Evolutionary conservation across 2,888 invertebrate genomes (phyloP), one percentile per base, ranked within the genome.

Genomic region (Caenorhabditis angaria): DNA sequence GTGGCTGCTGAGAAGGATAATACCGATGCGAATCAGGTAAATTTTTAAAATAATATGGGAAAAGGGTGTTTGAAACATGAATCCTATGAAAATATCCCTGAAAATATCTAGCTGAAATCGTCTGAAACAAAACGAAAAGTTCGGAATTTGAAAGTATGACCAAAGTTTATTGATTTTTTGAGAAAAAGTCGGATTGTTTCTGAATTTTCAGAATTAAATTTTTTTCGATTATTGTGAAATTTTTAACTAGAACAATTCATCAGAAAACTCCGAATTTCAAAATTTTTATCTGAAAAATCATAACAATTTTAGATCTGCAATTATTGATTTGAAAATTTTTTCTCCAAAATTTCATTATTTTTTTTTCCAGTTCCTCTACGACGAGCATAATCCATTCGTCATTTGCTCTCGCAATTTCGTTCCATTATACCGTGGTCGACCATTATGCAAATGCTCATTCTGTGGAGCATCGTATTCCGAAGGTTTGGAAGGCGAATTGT

Each of bases 301-400:
- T n/a, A n/a, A n/a, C n/a, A n/a, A n/a, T n/a, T n/a, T n/a, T n/a
- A n/a, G n/a, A n/a, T n/a, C n/a, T n/a, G n/a, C n/a, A n/a, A n/a
- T n/a, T n/a, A n/a, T n/a, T n/a, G n/a, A n/a, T n/a, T n/a, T n/a
- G n/a, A 12, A 18, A 22, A 12, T 22, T 22, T 22, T 51, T 18
- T 8, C n/a, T 51, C 51, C 24, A 51, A 20, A 51, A 12, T 12
- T 6, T n/a, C 5, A 27, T 12, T n/a, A 12, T 18, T 54, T 3
- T 54, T 41, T 27, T 57, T 58, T 65, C 57, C 57, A 75, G 70
- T 55, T 99, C 62, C 90, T 92, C 0, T 99, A 99, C 87, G 97
- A 99, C 84, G 95, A 97, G 87, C 95, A 96, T 88, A 99, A 99
- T 90, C 99, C 99, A 0, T 99, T 99, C 89, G 92, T 92, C 66